phyloP scores from a whole-genome alignment of 2,888 invertebrate genomes.

The Meghimatium bilineatum region DNA sequence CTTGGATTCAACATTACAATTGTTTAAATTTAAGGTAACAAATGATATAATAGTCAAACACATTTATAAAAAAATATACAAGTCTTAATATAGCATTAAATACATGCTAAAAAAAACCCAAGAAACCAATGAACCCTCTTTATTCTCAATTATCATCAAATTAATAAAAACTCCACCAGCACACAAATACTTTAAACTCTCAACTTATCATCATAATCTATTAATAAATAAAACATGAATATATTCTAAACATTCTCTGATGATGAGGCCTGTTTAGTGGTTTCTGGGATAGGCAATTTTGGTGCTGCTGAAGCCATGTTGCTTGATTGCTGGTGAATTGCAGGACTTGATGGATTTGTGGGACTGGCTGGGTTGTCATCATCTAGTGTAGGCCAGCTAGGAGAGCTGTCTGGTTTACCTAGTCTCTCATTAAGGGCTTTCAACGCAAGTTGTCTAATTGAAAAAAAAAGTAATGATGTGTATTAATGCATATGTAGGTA shows the following conservation, averaged over 20 bases:
- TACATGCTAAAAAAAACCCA: background rate
- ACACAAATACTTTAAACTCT: background rate
- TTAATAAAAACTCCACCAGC: background rate
- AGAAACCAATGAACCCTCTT: background rate
- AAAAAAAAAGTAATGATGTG: too few species aligned
- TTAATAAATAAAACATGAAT: background rate
- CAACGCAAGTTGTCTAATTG: slow-evolving; percentile 93
- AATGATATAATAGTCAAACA: slow-evolving; percentile 2
- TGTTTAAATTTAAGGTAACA: background rate
- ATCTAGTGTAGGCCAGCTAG: slow-evolving; percentile 73
- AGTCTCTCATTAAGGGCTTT: slow-evolving; percentile 94
- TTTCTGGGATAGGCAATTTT: slow-evolving; percentile 37
- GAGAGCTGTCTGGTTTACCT: slow-evolving; percentile 67
- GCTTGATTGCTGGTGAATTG: background rate
- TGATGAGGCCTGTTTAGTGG: slow-evolving; percentile 7
- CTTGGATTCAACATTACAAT: background rate
- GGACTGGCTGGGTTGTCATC: slow-evolving; percentile 63
- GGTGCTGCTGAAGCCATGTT: background rate
- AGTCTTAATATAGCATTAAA: background rate
- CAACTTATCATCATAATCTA: background rate
- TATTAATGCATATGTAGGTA: too few species aligned
- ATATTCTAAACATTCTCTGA: slow-evolving; percentile 34
- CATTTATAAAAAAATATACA: background rate
- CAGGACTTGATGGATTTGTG: slow-evolving; percentile 8
- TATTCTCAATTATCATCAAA: background rate